These are phyloP conservation scores for Spodoptera frugiperda DNA, from an alignment of 1,140 invertebrate species.

Conservation along the genomic window DNA sequence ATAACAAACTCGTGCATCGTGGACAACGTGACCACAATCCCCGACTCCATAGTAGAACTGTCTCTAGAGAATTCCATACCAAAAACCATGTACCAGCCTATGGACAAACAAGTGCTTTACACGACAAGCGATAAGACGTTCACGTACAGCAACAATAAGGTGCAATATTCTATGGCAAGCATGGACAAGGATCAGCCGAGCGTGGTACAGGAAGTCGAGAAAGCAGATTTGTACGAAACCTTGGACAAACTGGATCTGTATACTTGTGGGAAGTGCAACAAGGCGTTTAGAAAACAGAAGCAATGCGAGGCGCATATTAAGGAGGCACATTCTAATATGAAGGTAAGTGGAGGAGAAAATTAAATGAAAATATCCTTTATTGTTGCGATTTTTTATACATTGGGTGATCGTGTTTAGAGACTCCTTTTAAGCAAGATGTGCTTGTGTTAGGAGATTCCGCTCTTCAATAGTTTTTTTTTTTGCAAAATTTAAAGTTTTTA, in stretches of 20 bases:
- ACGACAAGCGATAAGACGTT: conserved; percentile 73
- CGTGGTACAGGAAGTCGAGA: conserved; percentile 55
- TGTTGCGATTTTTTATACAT: too few species aligned
- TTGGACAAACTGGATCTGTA: conserved; percentile 73
- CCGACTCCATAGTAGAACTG: conserved; percentile 83
- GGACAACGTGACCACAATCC: conserved; percentile 78
- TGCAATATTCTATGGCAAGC: conserved; percentile 73
- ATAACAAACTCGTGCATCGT: conserved; percentile 83
- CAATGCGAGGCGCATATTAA: conserved; percentile 89
- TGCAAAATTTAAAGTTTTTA: too few species aligned
- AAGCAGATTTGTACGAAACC: conserved; percentile 69
- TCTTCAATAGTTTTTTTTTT: too few species aligned
- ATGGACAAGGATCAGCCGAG: conserved; percentile 67
- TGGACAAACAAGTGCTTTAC: conserved; percentile 79
- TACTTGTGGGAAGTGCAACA: conserved; percentile 88
- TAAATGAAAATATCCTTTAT: too few species aligned
- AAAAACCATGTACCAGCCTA: conserved; percentile 80
- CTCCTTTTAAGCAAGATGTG: too few species aligned
- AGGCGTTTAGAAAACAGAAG: conserved; percentile 88
- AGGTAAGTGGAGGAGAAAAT: conserved; percentile 64
- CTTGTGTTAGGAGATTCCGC: too few species aligned
- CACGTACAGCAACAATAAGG: conserved; percentile 68
- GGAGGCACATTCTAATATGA: conserved; percentile 86
- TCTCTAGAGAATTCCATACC: conserved; percentile 81
- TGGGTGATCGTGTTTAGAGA: too few species aligned